Evolutionary conservation across 2,888 invertebrate species (phyloP).

Genomic region (Ichneumon xanthorius): DNA sequence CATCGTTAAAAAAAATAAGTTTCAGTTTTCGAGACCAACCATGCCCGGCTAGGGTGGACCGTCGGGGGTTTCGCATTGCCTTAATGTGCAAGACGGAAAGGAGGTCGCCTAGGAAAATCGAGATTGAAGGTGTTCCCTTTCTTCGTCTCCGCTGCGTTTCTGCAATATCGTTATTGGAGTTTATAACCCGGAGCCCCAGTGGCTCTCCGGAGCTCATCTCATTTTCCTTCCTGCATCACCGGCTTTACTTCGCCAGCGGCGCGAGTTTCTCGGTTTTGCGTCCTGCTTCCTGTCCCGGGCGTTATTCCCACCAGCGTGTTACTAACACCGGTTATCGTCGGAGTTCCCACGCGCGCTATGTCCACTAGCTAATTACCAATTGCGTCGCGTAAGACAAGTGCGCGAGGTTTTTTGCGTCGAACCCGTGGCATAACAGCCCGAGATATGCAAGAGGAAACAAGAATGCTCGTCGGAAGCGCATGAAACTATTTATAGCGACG

Average conservation of each 20-base stretch:
- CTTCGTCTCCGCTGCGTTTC: neutral
- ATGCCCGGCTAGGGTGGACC: too few species aligned
- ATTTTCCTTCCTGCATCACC: constrained; percentile 26
- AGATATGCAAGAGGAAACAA: neutral
- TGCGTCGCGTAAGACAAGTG: neutral
- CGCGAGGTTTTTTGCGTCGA: neutral
- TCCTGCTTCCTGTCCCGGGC: constrained; percentile 16
- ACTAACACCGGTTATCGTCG: neutral
- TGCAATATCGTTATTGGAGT: constrained; percentile 41
- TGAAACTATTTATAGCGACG: neutral
- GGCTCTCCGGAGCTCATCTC: constrained; percentile 6
- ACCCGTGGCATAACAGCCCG: neutral
- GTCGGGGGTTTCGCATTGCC: too few species aligned
- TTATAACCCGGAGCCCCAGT: constrained; percentile 24
- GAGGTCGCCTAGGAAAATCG: constrained; percentile 12
- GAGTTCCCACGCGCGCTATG: neutral
- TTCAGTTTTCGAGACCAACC: too few species aligned
- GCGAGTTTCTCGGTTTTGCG: constrained; percentile 5
- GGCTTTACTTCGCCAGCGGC: neutral
- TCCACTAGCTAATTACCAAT: constrained; percentile 16
- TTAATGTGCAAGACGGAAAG: neutral
- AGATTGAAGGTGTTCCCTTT: constrained; percentile 6
- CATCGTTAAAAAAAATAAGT: too few species aligned
- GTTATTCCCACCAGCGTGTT: neutral
- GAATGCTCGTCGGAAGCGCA: neutral